Conservation (phyloP, 2,797 vertebrate genomes). For the Mus spretus region DNA sequence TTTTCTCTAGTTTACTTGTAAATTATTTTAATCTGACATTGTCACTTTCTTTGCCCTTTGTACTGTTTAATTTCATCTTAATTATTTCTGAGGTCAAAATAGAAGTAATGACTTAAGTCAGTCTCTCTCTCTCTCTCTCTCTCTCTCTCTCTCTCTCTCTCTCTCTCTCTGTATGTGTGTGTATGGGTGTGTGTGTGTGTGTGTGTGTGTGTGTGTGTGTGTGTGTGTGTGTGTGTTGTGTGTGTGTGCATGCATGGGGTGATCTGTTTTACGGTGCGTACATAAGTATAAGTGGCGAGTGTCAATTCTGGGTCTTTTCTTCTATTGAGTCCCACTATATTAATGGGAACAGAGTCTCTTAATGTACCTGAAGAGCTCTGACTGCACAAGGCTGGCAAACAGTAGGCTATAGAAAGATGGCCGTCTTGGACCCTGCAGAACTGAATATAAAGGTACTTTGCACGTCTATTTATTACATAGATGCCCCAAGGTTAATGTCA, state of each 20-base stretch:
- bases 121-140: too few relatives aligned
- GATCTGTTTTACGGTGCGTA: background rate
- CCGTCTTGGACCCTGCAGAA: background rate
- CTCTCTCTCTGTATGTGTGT: too few relatives aligned
- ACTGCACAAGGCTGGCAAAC: background rate
- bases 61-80: background rate
- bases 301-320: background rate
- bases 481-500: background rate
- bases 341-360: background rate
- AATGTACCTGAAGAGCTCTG: background rate
- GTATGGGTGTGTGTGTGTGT: too few relatives aligned
- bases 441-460: background rate
- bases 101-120: background rate
- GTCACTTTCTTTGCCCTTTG: background rate
- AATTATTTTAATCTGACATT: background rate
- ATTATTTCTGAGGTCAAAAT: background rate
- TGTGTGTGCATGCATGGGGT: too few relatives aligned
- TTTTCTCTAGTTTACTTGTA: background rate
- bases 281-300: background rate
- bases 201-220: too few relatives aligned
- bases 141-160: too few relatives aligned
- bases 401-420: background rate
- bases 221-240: background rate
- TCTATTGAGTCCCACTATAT: background rate
- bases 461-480: too few relatives aligned